Base-by-base conservation (phyloP, 2,888 invertebrate genomes). In the Anorthoa munda region DNA sequence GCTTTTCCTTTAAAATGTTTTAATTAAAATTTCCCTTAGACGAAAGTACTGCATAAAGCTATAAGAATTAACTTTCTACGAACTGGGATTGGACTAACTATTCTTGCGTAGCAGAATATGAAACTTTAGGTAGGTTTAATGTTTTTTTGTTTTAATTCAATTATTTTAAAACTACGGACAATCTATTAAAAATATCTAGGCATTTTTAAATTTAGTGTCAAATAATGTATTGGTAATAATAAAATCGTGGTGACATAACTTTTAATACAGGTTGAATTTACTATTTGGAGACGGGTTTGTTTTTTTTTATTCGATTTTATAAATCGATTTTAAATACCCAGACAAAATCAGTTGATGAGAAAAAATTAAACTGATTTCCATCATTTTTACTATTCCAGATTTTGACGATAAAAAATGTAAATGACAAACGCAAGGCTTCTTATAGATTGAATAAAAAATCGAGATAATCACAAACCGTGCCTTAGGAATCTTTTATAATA, bases 101-200 rank as follows among this genome's bases (percentile, higher is more conserved):
- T 84, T 76, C 61, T 82, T 72, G 86, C 84, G 75, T 86, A 86
- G 86, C 84, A 77, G 80, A 83, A 81, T 84, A 86, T 67, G 31
- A 79, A 86, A 84, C 61, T 73, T 86, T 78, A 86, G 74, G 82
- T 76, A 86, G 75, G 72, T 71, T 83, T 75, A 76, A 66, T 65
- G 73, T 63, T 59, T 66, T 74, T 77, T 71, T 39, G n/a, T 31
- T 77, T 72, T 12, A 69, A 76, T 81, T 83, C 55, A 78, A 78
- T 64, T 73, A 65, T 72, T 75, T 78, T 77, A 56, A 79, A 78
- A 73, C 84, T 84, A 84, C 84, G 58, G 82, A 75, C 67, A 74
- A 78, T 79, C 79, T 84, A 84, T 75, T 69, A 75, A 83, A 83
- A 81, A 64, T 69, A 72, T 78, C 79, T 81, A 86, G 72, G 69